Evolutionary conservation across 1,140 invertebrate species (phyloP), one percentile per base, ranked within the genome.

Genomic region (Galleria mellonella): DNA sequence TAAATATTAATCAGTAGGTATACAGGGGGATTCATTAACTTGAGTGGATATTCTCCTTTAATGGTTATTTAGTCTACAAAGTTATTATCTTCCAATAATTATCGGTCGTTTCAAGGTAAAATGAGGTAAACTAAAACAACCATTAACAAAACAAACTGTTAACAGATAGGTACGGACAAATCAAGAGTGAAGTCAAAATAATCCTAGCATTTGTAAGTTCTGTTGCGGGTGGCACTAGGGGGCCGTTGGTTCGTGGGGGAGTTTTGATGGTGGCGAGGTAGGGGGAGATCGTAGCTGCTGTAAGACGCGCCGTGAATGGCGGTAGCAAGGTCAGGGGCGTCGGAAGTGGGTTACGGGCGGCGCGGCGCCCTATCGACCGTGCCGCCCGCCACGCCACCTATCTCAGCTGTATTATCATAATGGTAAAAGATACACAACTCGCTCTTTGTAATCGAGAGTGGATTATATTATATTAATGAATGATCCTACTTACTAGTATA

Each of bases 261-360:
- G 53, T 15, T 28, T 36, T 32, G 38, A 35, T 32, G 54, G 40
- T 13, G 52, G 33, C 17, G 44, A 47, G 53, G 46, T 49, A 32
- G 47, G 61, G 51, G 56, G 51, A n/a, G 49, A 41, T 23, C 31
- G 46, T 32, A 33, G 33, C n/a, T 49, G 47, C 42, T 42, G 65
- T 61, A 72, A 79, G 68, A 72, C 62, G 66, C 62, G 62, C 46
- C 59, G 76, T 83, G 79, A 83, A 83, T 83, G 79, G 79, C 72
- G 73, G 66, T 63, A 53, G 67, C 79, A 84, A 84, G 79, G 79
- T 84, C 79, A 83, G 44, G 79, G 79, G 72, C 77, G 70, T 47
- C 70, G 81, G 81, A 82, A 76, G 75, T 82, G 72, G 77, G 81
- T 82, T 84, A 84, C 81, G 77, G 77, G 74, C 74, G 74, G 70